Evolutionary conservation across 64 coral and sea anemone species (phyloP), one percentile per base, ranked within the genome.

Genomic region (Pocillopora damicornis): DNA sequence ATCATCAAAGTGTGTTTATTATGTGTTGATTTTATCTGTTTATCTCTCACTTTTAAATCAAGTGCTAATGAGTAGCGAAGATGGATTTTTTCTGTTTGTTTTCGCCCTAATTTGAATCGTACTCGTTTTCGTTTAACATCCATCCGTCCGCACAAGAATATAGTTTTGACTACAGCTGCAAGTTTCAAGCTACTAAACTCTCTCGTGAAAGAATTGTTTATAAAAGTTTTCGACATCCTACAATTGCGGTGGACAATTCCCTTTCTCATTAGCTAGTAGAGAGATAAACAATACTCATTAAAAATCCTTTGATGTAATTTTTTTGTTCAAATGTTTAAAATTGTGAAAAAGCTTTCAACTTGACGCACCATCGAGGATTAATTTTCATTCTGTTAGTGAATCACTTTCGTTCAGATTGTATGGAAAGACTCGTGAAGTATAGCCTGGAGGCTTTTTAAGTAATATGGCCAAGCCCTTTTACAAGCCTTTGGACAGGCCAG

Each of bases 401-500:
- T 37, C 9, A 18, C 11, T 73, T 56, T 73, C 37, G 18, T 2
- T 5, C 37, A 72, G 37, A 8, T 73, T 9, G 67, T 73, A 20
- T 56, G 18, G 37, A 3, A 26, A 13, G 15, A 10, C 15, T 5
- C 26, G 20, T 72, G 16, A 16, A 13, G 10, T 59, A 69, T 38
- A 73, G 65, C 1, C 4, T 0, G 51, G 13, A 42, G 18, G 8
- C 5, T 57, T 18, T 15, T 20, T 0, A 17, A 2, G 4, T 4
- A 73, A 57, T 56, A 85, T 85, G 81, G 81, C 87, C 38, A 92
- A 92, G 90, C 90, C 90, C 16, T 86, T 76, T 74, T 87, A 87
- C 82, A 92, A 92, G 84, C 90, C 90, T 13, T 15, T 92, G 51
- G 90, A 92, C 76, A 86, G 90, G 68, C 90, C 90, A 37, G 90